Evolutionary conservation across 1,140 invertebrate species (phyloP).

Genomic region (Scaptomyza montana): DNA sequence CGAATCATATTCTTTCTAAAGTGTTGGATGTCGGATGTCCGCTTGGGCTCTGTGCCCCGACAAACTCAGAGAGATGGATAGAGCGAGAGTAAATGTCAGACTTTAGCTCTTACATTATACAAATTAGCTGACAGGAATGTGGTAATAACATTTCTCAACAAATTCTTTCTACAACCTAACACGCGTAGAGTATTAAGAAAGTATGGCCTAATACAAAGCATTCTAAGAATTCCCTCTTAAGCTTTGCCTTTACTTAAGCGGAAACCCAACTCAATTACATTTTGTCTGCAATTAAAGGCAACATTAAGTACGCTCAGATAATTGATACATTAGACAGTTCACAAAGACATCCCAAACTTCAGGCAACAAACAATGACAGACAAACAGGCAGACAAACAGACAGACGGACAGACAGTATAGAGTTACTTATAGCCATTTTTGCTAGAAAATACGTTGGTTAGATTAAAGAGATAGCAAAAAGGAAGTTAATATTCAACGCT

Average conservation of each 20-base stretch:
- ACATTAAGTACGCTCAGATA: conserved; percentile 42
- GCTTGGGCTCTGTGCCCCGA: neutral
- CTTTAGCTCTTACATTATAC: neutral
- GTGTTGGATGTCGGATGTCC: conserved; percentile 12
- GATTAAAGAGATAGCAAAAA: neutral
- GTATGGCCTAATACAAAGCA: neutral
- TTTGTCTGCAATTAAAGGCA: conserved; percentile 31
- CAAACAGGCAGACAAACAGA: conserved; percentile 10
- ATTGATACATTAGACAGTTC: conserved; percentile 29
- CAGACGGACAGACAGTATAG: conserved; percentile 6
- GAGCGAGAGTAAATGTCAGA: neutral
- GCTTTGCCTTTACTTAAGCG: conserved; percentile 21
- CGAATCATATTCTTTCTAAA: neutral
- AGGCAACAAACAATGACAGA: neutral
- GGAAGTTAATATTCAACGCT: neutral
- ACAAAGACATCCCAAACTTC: conserved; percentile 9
- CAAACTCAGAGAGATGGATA: neutral
- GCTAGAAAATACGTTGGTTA: neutral
- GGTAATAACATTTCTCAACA: neutral
- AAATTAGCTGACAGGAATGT: neutral
- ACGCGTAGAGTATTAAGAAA: neutral
- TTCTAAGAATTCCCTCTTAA: neutral
- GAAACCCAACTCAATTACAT: conserved; percentile 27
- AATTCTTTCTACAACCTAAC: neutral
- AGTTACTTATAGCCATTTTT: neutral